Evolutionary conservation across 2,113 vertebrate species (phyloP).

Genomic region (Corythornis cristatus): DNA sequence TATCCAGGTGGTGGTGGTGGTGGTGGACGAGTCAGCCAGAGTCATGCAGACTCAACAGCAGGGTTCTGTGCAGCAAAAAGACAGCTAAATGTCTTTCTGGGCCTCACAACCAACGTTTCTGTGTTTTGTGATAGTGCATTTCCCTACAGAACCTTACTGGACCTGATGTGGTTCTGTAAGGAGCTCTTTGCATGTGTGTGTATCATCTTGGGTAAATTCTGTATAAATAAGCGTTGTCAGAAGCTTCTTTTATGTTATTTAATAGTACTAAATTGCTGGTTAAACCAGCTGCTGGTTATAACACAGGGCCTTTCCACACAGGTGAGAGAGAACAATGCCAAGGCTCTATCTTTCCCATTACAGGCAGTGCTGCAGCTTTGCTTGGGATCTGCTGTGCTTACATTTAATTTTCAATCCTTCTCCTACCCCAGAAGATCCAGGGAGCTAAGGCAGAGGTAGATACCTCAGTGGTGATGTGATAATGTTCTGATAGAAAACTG

Average conservation of each 20-base stretch:
- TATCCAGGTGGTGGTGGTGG: background rate
- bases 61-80: background rate
- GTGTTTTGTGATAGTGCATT: background rate
- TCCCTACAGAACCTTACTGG: background rate
- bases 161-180: background rate
- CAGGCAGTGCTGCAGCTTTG: background rate
- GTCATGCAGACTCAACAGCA: background rate
- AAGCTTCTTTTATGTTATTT: background rate
- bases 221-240: background rate
- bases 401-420: fast-evolving
- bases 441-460: background rate
- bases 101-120: background rate
- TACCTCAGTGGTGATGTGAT: background rate
- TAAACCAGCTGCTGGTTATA: background rate
- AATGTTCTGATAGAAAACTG: background rate
- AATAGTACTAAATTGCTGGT: background rate
- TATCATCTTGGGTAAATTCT: background rate
- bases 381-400: background rate
- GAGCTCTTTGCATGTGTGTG: fast-evolving
- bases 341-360: background rate
- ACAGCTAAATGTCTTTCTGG: background rate
- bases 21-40: background rate
- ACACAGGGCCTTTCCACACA: background rate
- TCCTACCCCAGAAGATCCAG: background rate
- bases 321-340: background rate